Evolutionary conservation across 1,140 invertebrate genomes (phyloP), one percentile per base, ranked within the genome.

Genomic region (Monomorium pharaonis): DNA sequence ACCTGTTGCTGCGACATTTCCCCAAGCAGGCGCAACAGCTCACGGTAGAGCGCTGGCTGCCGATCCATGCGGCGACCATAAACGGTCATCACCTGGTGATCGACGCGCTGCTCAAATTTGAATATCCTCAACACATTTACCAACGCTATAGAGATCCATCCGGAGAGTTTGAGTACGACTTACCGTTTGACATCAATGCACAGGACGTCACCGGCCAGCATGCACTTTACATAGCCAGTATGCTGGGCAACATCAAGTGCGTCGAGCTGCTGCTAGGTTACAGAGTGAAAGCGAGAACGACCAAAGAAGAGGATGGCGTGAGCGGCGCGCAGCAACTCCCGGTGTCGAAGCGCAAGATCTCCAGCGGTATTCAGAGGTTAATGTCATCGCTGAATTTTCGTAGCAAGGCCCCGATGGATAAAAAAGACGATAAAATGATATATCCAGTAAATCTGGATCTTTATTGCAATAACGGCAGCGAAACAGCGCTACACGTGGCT

Each of bases 1-100:
- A 97, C 89, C 94, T 98, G 63, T 94, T 99, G 65, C 94, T 99
- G 12, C 96, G 95, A 2, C 94, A 96, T 51, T 97, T 97, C 92
- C 97, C 97, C 0, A 96, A 97, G 89, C 96, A 97, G 62, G 96
- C 96, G 16, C 97, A 97, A 94, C 96, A 96, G 91, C 96, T 97
- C 58, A 99, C 98, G 0, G 98, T 99, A 1, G 98, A 99, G 93
- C 97, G 97, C 91, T 98, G 98, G 97, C 94, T 99, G 62, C 98
- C 99, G 0, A 96, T 99, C 33, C 99, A 99, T 95, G 98, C 98
- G 7, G 98, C 98, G 49, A 98, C 97, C 86, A 98, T 98, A 81
- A 98, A 98, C 92, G 98, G 98, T 3, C 98, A 99, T 94, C 94
- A 97, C 18, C 91, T 96, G 37, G 95, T 99, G 54, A 95, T 98